A percentile compares a stretch with the other conserved stretches of the same genome.
These are phyloP conservation scores for Drosophila punjabiensis DNA, from an alignment of 1,140 invertebrate genomes.

Conservation along the genomic window DNA sequence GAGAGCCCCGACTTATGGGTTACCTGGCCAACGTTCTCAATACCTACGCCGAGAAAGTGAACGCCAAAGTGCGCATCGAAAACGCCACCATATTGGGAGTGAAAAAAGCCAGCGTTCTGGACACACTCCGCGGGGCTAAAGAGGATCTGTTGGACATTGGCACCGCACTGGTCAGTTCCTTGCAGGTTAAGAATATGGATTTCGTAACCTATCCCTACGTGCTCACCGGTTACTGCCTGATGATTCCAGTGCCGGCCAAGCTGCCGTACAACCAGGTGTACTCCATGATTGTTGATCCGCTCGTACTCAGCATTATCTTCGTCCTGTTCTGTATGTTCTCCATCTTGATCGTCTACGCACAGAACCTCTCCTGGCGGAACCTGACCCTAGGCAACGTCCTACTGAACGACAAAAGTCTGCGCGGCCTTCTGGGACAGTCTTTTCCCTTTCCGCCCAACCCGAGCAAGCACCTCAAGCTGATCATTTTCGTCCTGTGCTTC, in stretches of 20 bases:
- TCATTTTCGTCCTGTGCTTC: slow-evolving; percentile 52
- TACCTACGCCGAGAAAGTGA: slow-evolving; percentile 47
- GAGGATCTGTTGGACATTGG: slow-evolving; percentile 51
- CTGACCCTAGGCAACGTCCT: slow-evolving; percentile 47
- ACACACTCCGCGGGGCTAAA: not conserved
- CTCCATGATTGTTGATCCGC: slow-evolving; percentile 40
- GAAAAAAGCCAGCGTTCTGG: not conserved
- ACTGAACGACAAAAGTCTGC: slow-evolving; percentile 64
- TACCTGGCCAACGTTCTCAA: slow-evolving; percentile 48
- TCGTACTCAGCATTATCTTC: slow-evolving; percentile 36
- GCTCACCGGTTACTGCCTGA: slow-evolving; percentile 50
- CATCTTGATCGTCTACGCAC: slow-evolving; percentile 53
- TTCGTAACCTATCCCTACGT: slow-evolving; percentile 54
- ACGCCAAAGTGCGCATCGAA: slow-evolving; percentile 47
- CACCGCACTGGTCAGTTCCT: not conserved
- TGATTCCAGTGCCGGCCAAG: slow-evolving; percentile 54
- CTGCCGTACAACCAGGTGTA: slow-evolving; percentile 58
- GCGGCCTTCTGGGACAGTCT: slow-evolving; percentile 64
- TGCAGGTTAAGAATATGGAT: not conserved
- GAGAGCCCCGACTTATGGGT: slow-evolving; percentile 38
- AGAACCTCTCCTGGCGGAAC: slow-evolving; percentile 38
- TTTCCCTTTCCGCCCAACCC: slow-evolving; percentile 41
- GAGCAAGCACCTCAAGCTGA: slow-evolving; percentile 50
- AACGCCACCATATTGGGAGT: not conserved
- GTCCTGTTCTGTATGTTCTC: slow-evolving; percentile 54